Percentiles rank a stretch among this genome's conserved stretches.
Conservation (phyloP, 2,113 vertebrate genomes). For the Sphyrna mokarran region DNA sequence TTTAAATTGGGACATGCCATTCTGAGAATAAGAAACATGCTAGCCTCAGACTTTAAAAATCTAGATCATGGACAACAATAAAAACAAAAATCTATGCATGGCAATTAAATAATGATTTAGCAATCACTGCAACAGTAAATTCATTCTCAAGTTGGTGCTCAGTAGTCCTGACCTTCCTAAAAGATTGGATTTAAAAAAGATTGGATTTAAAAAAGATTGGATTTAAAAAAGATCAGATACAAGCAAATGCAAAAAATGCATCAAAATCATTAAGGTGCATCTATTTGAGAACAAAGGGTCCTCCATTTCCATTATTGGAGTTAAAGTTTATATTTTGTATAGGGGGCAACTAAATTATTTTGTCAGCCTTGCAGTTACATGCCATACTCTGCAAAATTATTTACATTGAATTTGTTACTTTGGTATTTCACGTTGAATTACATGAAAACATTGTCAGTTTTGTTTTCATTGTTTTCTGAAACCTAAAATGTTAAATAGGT, state of each 20-base stretch:
- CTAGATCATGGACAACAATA: too few species aligned
- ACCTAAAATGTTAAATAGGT: not conserved
- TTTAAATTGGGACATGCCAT: too few species aligned
- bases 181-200: not conserved
- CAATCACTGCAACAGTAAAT: not conserved
- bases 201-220: not conserved
- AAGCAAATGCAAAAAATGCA: not conserved
- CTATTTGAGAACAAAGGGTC: not conserved
- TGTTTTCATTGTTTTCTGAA: not conserved
- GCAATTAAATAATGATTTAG: not conserved
- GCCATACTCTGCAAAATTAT: not conserved
- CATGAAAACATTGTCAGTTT: not conserved
- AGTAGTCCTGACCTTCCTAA: not conserved
- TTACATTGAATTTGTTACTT: not conserved
- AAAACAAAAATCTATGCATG: too few species aligned
- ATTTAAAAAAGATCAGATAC: not conserved
- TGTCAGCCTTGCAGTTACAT: not conserved
- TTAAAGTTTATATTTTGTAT: not conserved
- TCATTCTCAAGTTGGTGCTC: not conserved
- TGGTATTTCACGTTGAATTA: not conserved
- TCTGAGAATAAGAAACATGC: too few species aligned
- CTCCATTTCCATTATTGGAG: not conserved
- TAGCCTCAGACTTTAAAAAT: too few species aligned
- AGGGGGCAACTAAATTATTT: not conserved
- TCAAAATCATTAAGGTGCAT: not conserved